Conservation (phyloP, 2,113 vertebrate species). For the Grammomys dolichurus region DNA sequence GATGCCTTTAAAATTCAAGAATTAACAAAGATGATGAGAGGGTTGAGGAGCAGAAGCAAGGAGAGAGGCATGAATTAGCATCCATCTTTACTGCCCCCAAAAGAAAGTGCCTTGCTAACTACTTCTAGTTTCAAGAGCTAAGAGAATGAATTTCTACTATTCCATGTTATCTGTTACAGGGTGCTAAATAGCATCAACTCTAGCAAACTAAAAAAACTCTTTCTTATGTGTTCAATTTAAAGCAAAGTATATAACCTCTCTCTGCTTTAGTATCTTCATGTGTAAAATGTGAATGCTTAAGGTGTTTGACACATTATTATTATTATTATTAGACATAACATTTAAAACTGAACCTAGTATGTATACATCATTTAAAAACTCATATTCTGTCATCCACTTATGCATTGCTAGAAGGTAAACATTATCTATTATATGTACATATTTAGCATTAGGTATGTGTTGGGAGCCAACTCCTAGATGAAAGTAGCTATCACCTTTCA, state of each 20-base stretch:
- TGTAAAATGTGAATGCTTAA: not conserved
- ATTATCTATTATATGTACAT: slow-evolving; percentile 6
- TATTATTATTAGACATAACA: not conserved
- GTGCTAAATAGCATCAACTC: not conserved
- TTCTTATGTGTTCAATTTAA: not conserved
- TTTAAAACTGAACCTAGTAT: not conserved
- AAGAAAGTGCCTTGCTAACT: not conserved
- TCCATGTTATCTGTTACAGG: not conserved
- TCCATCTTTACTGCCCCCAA: not conserved
- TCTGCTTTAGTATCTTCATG: not conserved
- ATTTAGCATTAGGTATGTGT: not conserved
- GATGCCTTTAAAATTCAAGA: not conserved
- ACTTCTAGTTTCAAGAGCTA: not conserved
- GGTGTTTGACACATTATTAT: not conserved
- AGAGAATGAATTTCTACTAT: not conserved
- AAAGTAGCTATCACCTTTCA: no score
- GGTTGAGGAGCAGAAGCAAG: not conserved
- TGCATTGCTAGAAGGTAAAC: not conserved
- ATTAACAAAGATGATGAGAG: not conserved
- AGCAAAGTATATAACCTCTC: not conserved
- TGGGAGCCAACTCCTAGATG: no score
- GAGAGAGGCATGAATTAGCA: not conserved
- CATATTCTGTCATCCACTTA: not conserved
- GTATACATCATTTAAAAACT: not conserved
- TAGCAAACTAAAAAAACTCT: not conserved